Evolutionary conservation across 1,140 invertebrate genomes (phyloP), one percentile per base, ranked within the genome.

Genomic region (Danaus melanippus): DNA sequence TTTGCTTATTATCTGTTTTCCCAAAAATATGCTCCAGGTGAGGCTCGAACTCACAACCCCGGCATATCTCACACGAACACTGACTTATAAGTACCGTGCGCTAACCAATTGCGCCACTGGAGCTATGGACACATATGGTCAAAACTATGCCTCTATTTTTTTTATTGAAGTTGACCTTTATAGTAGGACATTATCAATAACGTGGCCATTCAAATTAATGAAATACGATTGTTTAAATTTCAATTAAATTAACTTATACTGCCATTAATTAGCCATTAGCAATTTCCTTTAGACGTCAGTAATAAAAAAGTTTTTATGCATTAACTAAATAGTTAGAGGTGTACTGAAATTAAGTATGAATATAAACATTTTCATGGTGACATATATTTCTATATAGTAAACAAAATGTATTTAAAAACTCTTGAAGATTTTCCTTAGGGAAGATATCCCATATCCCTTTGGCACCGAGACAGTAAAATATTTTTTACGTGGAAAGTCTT

Each of bases 31-130:
- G 53, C 53, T 55, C 53, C 53, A 55, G 53, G 53, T 55, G 53
- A 55, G 53, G 53, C 53, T 55, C 53, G 53, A 55, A 55, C 53
- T 55, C 53, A 55, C 53, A 55, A 55, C 53, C 53, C 53, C 53
- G 53, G 53, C 53, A 55, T 55, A 10, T 42, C 53, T 55, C 52
- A 47, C 53, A 55, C 53, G 53, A 48, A 42, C 46, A 55, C 53
- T 55, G 53, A 32, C 53, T 48, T 55, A 55, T 55, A 55, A 55
- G 53, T 55, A 55, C 53, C 53, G 49, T 50, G 49, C 49, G 53
- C 53, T 54, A 54, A 54, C 53, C 53, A 55, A 54, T 54, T 54
- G 53, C 53, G 53, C 53, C 53, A 55, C 53, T 55, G 53, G 53
- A 55, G 53, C 53, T 55, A 41, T 10, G 40, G 9, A 12, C 32